Evolutionary conservation across 2,797 vertebrate genomes (phyloP).

Genomic region (Rachycentron canadum): DNA sequence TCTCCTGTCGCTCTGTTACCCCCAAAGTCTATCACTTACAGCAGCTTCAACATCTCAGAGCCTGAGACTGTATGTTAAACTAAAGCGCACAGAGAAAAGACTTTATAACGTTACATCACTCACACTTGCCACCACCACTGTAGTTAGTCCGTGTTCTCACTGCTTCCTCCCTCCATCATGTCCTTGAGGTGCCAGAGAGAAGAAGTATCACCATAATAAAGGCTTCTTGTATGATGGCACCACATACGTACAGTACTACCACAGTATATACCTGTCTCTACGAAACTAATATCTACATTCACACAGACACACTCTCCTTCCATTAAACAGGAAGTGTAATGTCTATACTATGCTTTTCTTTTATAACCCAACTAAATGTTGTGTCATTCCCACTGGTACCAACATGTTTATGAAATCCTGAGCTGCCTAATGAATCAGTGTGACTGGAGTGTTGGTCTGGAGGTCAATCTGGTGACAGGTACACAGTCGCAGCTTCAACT

Average conservation of each 20-base stretch:
- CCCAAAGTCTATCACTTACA: conserved; percentile 3
- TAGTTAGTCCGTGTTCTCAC: conserved; percentile 37
- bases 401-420: conserved; percentile 61
- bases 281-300: conserved; percentile 39
- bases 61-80: conserved; percentile 11
- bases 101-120: conserved; percentile 4
- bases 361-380: conserved; percentile 68
- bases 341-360: conserved; percentile 57
- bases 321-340: conserved; percentile 54
- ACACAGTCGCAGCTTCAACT: conserved; percentile 42
- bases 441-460: conserved; percentile 45
- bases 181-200: conserved; percentile 72
- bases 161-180: conserved; percentile 29
- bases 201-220: conserved; percentile 44
- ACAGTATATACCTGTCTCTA: conserved; percentile 43
- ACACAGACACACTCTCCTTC: conserved; percentile 35
- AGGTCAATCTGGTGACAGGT: conserved; percentile 58
- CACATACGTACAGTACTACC: conserved; percentile 43
- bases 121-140: conserved; percentile 16
- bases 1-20: conserved; percentile 48
- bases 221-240: conserved; percentile 77
- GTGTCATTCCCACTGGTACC: conserved; percentile 65
- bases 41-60: conserved; percentile 25
- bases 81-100: conserved; percentile 22
- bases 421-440: conserved; percentile 60